Evolutionary conservation across 2,113 vertebrate genomes (phyloP), one percentile per base, ranked within the genome.

Genomic region (Solea solea): DNA sequence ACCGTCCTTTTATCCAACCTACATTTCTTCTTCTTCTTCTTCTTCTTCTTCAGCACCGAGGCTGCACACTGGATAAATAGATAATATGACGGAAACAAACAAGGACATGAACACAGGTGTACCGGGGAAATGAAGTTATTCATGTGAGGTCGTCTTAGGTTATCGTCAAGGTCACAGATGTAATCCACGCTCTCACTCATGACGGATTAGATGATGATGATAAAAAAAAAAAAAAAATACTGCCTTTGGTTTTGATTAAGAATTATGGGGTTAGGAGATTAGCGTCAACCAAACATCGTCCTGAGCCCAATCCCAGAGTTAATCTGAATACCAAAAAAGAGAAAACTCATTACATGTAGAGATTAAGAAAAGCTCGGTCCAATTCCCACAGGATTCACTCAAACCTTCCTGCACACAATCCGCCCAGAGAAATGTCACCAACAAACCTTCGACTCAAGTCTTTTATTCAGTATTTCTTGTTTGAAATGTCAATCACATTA

Each of bases 241-340:
- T 67, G 81, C 79, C 86, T 77, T 85, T 67, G 87, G 54, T 90
- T 91, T 90, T 91, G 90, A 93, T 92, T 90, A 91, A 91, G 89
- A 93, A 86, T 86, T 84, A 90, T 91, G 86, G 86, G 90, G 80
- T 85, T 87, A 84, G 87, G 73, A 91, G 93, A 94, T 93, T 94
- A 93, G 70, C 86, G 76, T 54, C 70, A 73, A 82, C 70, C 81
- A 86, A 90, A 88, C 87, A 69, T 80, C 78, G 82, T 82, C 85
- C 76, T 61, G 84, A 88, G 85, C 78, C 86, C 89, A 91, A 90
- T 90, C 86, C 84, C 80, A 80, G 93, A 93, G 91, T 93, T 93
- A 93, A 93, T 93, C 92, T 89, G 79, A 90, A 93, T 89, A 86
- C 82, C 65, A 84, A 86, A 89, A 90, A 88, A 81, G 40, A 85